Conservation (phyloP, 2,888 invertebrate genomes). For the Hirtodrosophila trivittata region DNA sequence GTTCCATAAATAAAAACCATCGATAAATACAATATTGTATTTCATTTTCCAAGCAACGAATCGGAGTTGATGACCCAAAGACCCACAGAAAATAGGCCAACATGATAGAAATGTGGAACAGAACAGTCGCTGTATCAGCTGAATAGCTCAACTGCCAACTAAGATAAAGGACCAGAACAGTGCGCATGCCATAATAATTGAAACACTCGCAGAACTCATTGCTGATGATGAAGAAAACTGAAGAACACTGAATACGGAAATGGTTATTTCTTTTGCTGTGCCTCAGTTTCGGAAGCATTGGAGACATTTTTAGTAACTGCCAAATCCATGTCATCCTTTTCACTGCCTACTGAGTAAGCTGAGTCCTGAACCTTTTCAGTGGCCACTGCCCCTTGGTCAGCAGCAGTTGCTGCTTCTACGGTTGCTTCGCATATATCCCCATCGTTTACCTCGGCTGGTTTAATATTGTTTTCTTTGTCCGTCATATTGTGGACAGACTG, state of each 20-base stretch:
- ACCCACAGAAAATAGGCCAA: conserved; percentile 91
- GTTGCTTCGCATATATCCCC: conserved; percentile 1
- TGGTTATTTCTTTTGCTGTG: conserved; percentile 81
- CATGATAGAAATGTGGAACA: conserved; percentile 90
- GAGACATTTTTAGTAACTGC: conserved; percentile 28
- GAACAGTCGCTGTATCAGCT: conserved; percentile 88
- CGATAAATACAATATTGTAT: conserved; percentile 89
- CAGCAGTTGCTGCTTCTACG: conserved; percentile 3
- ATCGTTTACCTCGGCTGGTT: conserved; percentile 37
- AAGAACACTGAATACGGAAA: conserved; percentile 93
- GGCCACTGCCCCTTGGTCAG: conserved; percentile 3
- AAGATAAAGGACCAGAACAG: conserved; percentile 90
- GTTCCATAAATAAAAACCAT: conserved; percentile 90
- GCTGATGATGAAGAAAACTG: conserved; percentile 93
- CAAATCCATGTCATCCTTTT: conserved; percentile 47
- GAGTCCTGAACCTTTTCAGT: conserved; percentile 44
- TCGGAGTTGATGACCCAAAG: conserved; percentile 92
- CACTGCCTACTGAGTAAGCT: conserved; percentile 40
- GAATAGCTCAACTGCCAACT: conserved; percentile 87
- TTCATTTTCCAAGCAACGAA: conserved; percentile 91
- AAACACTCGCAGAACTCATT: conserved; percentile 98
- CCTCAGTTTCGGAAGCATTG: conserved; percentile 74
- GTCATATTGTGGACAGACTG: conserved; percentile 54
- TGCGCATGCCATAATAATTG: conserved; percentile 96
- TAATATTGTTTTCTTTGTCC: conserved; percentile 65